Conservation (phyloP, 2,113 vertebrate genomes). For the Zosterops pallidus region DNA sequence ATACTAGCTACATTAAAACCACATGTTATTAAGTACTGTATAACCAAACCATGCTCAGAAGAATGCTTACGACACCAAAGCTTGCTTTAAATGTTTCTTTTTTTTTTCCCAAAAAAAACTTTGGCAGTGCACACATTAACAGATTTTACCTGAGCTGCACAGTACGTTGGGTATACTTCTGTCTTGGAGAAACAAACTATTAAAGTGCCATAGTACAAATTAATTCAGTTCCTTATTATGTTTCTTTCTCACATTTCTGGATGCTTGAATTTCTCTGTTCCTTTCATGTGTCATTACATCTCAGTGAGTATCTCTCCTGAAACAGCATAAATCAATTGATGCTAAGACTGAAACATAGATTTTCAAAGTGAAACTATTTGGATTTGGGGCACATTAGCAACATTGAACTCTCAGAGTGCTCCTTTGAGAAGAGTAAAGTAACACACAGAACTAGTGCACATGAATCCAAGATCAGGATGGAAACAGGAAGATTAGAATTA, state of each 20-base stretch:
- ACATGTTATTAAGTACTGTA: slow-evolving; percentile 49
- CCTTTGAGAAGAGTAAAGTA: not conserved
- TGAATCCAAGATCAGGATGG: not conserved
- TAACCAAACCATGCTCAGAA: slow-evolving; percentile 15
- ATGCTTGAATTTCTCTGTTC: not conserved
- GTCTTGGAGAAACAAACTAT: not conserved
- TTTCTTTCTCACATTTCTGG: not conserved
- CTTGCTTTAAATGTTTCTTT: not conserved
- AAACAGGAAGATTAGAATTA: not conserved
- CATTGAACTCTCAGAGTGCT: not conserved
- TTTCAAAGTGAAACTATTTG: not conserved
- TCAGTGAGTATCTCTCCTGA: not conserved
- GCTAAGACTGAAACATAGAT: not conserved
- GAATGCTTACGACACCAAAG: not conserved
- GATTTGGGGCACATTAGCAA: not conserved
- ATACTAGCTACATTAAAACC: slow-evolving; percentile 68
- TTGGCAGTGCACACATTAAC: not conserved
- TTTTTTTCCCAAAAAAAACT: not conserved
- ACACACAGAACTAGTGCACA: not conserved
- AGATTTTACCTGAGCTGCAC: not conserved
- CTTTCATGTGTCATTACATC: not conserved
- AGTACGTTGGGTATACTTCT: not conserved
- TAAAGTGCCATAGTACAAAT: not conserved
- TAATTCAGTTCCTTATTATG: not conserved
- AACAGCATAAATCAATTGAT: not conserved